Evolutionary conservation across 2,113 vertebrate species (phyloP).

Genomic region (Poeciliopsis prolifica): DNA sequence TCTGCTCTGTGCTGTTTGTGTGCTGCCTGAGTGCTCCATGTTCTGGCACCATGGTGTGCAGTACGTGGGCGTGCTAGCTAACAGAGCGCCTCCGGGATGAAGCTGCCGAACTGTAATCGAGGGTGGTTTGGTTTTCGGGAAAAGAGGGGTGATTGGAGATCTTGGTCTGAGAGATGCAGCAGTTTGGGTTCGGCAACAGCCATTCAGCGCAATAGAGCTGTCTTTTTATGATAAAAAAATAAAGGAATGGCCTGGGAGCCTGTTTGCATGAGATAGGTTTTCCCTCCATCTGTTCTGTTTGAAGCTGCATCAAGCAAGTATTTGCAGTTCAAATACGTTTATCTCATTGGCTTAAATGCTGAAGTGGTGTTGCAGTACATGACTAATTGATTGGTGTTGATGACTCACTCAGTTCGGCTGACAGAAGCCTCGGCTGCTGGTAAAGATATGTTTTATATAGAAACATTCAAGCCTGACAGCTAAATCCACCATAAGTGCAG

Average conservation of each 20-base stretch:
- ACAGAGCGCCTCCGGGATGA: constrained; percentile 63
- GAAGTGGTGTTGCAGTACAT: constrained; percentile 28
- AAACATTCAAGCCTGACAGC: constrained; percentile 33
- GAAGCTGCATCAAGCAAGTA: constrained; percentile 39
- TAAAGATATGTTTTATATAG: constrained; percentile 24
- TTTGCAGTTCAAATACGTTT: constrained; percentile 29
- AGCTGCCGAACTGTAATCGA: constrained; percentile 58
- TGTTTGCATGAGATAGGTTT: constrained; percentile 60
- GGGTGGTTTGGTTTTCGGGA: constrained; percentile 40
- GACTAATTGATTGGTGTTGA: constrained; percentile 40
- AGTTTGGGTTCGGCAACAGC: constrained; percentile 49
- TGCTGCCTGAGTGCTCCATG: constrained; percentile 53
- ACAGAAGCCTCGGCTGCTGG: constrained; percentile 39
- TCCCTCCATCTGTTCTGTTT: constrained; percentile 55
- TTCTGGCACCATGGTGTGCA: constrained; percentile 64
- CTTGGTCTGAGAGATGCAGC: constrained; percentile 50
- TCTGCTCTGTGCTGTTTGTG: constrained; percentile 55
- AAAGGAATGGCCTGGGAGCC: constrained; percentile 41
- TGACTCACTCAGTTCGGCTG: constrained; percentile 52
- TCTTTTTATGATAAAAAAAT: constrained; percentile 45
- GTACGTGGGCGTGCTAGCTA: constrained; percentile 68
- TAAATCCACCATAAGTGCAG: constrained; percentile 24
- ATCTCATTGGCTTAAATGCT: constrained; percentile 27
- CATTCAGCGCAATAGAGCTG: constrained; percentile 47
- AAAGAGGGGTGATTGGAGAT: not conserved